Evolutionary conservation across 2,888 invertebrate species (phyloP), one percentile per base, ranked within the genome.

Genomic region (Spodoptera littoralis): DNA sequence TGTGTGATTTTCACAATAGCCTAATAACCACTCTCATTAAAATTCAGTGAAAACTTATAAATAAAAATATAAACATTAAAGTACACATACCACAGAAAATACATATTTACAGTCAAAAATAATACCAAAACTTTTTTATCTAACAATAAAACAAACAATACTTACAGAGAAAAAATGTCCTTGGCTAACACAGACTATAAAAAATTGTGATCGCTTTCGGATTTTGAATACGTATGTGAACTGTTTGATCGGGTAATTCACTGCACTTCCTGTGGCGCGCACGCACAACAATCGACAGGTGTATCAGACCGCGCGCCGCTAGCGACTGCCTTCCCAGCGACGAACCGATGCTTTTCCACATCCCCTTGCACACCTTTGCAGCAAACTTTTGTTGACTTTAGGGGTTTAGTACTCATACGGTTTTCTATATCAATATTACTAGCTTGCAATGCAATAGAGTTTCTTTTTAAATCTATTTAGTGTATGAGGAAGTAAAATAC

Each of bases 251-350:
- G 80, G 81, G 77, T 86, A 84, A 84, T 84, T 87, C 93, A 92
- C 93, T 91, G 89, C 92, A 92, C 92, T 92, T 91, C 90, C 90
- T 87, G 80, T 80, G 78, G 84, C 86, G 86, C 83, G 79, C 76
- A 73, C 76, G 74, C 60, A 62, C 66, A 55, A 60, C 60, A 62
- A 56, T 70, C 68, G 74, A 70, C 84, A 84, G 84, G 86, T 88
- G 88, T 78, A 68, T 75, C 81, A 78, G 77, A 75, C 82, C 84
- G 81, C 85, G 79, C 64, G 74, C 67, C 68, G 73, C 58, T 83
- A 65, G 77, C 81, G 85, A 87, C 89, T 88, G 89, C 61, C 57
- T 56, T 58, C 55, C 43, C 58, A 24, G 24, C 63, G 59, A 41
- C 44, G 53, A 52, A 65, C 56, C n/a, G 48, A 48, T 49, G 58